These are phyloP conservation scores for Nibea coibor DNA, from an alignment of 2,113 vertebrate species.

Conservation along the genomic window DNA sequence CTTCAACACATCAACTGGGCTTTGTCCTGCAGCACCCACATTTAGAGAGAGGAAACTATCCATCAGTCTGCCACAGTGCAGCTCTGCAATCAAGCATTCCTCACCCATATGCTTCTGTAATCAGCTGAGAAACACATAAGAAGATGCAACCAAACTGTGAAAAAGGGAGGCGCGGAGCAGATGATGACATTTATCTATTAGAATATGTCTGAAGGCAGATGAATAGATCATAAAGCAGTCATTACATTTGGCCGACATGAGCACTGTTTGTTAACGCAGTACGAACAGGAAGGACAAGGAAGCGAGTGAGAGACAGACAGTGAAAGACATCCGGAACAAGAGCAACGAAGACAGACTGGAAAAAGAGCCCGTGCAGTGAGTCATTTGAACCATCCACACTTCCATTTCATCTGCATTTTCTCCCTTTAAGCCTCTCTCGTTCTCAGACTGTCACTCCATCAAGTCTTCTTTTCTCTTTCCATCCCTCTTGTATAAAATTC, in stretches of 20 bases:
- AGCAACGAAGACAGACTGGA: background rate
- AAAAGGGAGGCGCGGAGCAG: background rate
- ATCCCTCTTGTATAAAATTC: slow-evolving; percentile 5
- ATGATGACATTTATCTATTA: background rate
- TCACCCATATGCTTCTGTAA: slow-evolving; percentile 67
- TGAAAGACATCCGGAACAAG: background rate
- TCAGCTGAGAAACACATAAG: slow-evolving; percentile 23
- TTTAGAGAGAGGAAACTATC: slow-evolving; percentile 59
- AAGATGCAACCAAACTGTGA: background rate
- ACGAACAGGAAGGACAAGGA: background rate
- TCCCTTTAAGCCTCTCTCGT: slow-evolving; percentile 12
- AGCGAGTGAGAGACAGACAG: slow-evolving; percentile 7
- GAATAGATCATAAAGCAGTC: background rate
- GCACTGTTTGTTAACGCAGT: background rate
- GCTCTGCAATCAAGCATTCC: slow-evolving; percentile 56
- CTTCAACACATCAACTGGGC: slow-evolving; percentile 60
- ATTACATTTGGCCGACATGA: background rate
- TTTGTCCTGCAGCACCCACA: slow-evolving; percentile 57
- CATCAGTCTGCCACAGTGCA: slow-evolving; percentile 43
- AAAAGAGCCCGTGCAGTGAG: slow-evolving; percentile 19
- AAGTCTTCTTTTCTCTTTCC: slow-evolving; percentile 45
- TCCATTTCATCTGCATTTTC: slow-evolving; percentile 23
- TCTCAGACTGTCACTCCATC: slow-evolving; percentile 34
- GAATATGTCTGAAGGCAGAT: background rate
- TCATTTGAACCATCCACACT: slow-evolving; percentile 8